Base-by-base conservation (phyloP, 2,113 vertebrate species). In the Oophaga pumilio region DNA sequence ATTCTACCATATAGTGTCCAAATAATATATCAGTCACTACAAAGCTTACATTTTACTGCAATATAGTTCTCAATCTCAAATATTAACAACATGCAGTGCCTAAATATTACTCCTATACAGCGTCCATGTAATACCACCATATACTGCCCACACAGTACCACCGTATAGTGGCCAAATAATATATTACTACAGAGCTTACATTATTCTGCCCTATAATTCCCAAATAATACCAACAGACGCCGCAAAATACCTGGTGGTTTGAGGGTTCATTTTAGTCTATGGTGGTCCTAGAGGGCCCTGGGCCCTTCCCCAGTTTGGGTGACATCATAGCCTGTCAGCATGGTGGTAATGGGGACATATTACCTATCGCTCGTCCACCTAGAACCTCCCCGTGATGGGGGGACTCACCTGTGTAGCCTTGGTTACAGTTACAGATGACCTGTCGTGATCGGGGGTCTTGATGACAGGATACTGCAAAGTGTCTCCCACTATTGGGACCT, bases 391-490 rank as follows among this genome's bases (percentile, higher is more conserved):
- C 56, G 57, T 26, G 17, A 8, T 53, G 60, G 24, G n/a, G 0
- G 0, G 9, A 89, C 93, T 82, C 81, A 98, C 98, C 98, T 93
- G 97, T 96, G 93, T 99, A 98, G 6, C 98, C 98, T 2, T 96
- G 93, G 90, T 94, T 95, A 92, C 98, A 99, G 92, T 94, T 97
- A 92, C 98, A 99, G 90, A 97, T 22, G 0, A 99, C 94, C 87
- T 97, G 96, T 82, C 92, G 92, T 71, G 94, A 97, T n/a, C 86
- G 95, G 82, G 93, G 94, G 92, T 99, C 98, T 91, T 97, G 96
- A 89, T 97, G 96, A 94, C 98, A 99, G 60, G 98, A 97, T 14
- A 94, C 92, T 0, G 98, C 98, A 1, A 98, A 99, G 89, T 99
- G 94, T 4, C 94, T 96, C 50, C 94, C 94, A 24, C 96, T 97